phyloP scores from a whole-genome alignment of 1,140 invertebrate genomes.

The Brachionus paranguensis region DNA sequence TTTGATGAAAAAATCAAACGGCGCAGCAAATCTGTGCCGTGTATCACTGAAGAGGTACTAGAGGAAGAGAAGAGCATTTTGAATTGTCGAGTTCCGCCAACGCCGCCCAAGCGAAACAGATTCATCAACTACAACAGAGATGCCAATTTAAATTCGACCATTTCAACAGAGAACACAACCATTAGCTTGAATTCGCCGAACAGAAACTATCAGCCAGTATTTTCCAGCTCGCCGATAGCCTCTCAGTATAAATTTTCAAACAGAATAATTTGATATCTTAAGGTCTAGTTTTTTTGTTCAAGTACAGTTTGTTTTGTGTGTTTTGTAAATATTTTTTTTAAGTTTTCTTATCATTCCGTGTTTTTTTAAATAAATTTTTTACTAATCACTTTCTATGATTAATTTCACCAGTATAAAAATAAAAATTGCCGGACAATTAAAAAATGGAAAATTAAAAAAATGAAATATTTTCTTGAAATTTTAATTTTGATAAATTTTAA shows the following conservation, averaged over 20 bases:
- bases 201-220: background rate
- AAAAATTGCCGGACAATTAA: background rate
- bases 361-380: background rate
- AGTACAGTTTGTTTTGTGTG: background rate
- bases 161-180: background rate
- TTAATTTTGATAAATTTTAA: background rate
- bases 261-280: background rate
- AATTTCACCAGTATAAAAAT: background rate
- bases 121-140: background rate
- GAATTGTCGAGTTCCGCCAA: background rate
- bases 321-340: background rate
- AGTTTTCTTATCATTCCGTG: background rate
- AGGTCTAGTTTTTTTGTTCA: background rate
- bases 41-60: background rate
- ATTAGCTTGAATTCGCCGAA: background rate
- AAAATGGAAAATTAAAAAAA: background rate
- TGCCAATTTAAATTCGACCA: background rate
- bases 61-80: background rate
- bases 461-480: background rate
- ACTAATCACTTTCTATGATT: background rate
- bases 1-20: slow-evolving; percentile 9
- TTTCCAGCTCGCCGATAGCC: background rate
- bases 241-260: slow-evolving; percentile 18
- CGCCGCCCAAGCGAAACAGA: background rate
- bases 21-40: slow-evolving; percentile 5